A percentile compares a stretch with the other conserved stretches of the same genome.
Evolutionary conservation across 2,113 vertebrate genomes (phyloP).

Genomic region (Cromileptes altivelis): DNA sequence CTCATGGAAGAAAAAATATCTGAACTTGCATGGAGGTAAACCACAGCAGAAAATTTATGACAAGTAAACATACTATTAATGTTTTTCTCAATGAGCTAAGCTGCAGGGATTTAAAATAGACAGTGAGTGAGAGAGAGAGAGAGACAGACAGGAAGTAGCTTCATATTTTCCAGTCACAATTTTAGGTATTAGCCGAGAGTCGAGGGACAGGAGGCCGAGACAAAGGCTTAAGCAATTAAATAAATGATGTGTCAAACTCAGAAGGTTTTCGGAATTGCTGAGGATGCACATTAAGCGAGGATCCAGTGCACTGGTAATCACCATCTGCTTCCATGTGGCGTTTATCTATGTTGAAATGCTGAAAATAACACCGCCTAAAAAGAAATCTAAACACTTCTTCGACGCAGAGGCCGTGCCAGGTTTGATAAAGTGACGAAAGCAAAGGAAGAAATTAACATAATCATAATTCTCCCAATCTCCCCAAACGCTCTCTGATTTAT

Average conservation of each 20-base stretch:
- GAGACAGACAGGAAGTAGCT: slow-evolving; percentile 10
- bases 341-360: slow-evolving; percentile 31
- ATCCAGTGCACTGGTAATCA: slow-evolving; percentile 17
- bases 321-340: slow-evolving; percentile 11
- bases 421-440: slow-evolving; percentile 45
- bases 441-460: slow-evolving; percentile 42
- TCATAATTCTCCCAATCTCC: slow-evolving; percentile 42
- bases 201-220: slow-evolving; percentile 47
- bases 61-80: slow-evolving; percentile 47
- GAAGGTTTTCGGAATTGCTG: slow-evolving; percentile 34
- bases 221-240: slow-evolving; percentile 48
- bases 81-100: slow-evolving; percentile 40
- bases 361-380: slow-evolving; percentile 6
- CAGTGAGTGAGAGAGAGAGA: slow-evolving; percentile 31
- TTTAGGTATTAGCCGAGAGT: slow-evolving; percentile 44
- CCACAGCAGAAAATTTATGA: slow-evolving; percentile 42
- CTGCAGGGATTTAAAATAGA: slow-evolving; percentile 44
- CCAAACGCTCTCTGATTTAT: slow-evolving; percentile 53
- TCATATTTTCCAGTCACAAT: slow-evolving; percentile 43
- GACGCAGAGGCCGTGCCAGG: background rate
- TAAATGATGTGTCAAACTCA: slow-evolving; percentile 30
- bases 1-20: slow-evolving; percentile 24
- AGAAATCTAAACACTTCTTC: slow-evolving; percentile 7
- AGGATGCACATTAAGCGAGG: slow-evolving; percentile 28
- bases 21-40: slow-evolving; percentile 51